Conservation (phyloP, 2,113 vertebrate species). For the Phyllostomus hastatus region DNA sequence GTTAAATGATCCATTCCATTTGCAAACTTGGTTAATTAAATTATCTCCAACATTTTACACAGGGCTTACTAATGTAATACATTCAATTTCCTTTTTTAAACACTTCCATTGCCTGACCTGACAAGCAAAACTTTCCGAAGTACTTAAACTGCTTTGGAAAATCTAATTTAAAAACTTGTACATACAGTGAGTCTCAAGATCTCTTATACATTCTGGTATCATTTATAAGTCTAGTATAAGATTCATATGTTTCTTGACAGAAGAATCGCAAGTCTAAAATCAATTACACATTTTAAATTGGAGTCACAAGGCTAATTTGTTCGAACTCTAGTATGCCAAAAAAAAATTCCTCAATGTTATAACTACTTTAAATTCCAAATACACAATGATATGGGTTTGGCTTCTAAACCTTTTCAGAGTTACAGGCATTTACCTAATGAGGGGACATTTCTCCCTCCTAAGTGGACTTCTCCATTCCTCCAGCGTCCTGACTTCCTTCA, state of each 20-base stretch:
- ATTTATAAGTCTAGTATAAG: constrained; percentile 25
- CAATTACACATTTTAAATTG: constrained; percentile 65
- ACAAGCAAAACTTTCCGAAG: constrained; percentile 54
- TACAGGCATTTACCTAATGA: neutral
- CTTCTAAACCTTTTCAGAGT: neutral
- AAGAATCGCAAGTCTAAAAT: constrained; percentile 46
- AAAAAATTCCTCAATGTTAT: neutral
- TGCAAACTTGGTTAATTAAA: constrained; percentile 67
- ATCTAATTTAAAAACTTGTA: constrained; percentile 57
- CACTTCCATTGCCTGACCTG: constrained; percentile 28
- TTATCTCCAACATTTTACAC: constrained; percentile 60
- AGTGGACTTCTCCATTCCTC: no score
- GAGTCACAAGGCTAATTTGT: constrained; percentile 64
- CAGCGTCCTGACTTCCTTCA: neutral
- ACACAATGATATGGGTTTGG: neutral
- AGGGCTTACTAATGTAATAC: constrained; percentile 46
- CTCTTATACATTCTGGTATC: neutral
- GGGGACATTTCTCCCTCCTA: neutral
- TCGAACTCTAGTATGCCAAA: constrained; percentile 11
- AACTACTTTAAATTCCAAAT: constrained; percentile 51
- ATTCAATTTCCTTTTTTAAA: constrained; percentile 58
- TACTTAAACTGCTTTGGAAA: constrained; percentile 34
- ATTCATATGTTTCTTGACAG: neutral
- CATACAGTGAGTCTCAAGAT: constrained; percentile 7
- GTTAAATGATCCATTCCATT: constrained; percentile 36